A percentile compares a stretch with the other conserved stretches of the same genome.
phyloP scores from a whole-genome alignment of 2,113 vertebrate genomes.

The Sclerurus mexicanus region DNA sequence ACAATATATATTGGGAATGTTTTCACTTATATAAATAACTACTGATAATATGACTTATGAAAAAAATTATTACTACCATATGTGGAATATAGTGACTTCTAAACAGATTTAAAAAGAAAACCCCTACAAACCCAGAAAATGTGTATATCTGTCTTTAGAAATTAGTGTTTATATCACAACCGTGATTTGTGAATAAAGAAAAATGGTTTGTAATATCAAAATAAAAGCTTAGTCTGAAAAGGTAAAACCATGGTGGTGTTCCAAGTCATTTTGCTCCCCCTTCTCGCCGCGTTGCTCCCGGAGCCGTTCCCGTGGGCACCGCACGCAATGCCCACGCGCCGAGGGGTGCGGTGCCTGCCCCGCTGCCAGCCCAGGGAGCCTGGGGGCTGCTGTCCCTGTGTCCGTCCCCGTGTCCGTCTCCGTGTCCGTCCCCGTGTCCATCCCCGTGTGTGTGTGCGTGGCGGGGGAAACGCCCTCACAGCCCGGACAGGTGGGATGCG shows the following conservation, averaged over 20 bases:
- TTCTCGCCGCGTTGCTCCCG: background rate
- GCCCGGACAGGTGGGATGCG: background rate
- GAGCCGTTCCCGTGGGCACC: accelerated
- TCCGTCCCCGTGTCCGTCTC: too few species aligned
- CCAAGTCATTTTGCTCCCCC: conserved; percentile 56
- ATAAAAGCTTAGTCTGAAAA: conserved; percentile 88
- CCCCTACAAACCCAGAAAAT: conserved; percentile 81
- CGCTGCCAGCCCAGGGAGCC: accelerated
- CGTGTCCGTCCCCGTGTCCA: too few species aligned
- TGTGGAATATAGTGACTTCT: conserved; percentile 84
- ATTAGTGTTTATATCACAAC: conserved; percentile 88
- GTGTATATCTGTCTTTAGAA: conserved; percentile 88
- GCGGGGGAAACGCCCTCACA: too few species aligned
- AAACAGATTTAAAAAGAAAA: conserved; percentile 65
- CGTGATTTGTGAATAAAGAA: conserved; percentile 88
- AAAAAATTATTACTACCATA: conserved; percentile 78
- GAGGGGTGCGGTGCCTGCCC: too few species aligned
- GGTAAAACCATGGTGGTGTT: conserved; percentile 54
- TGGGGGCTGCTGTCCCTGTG: background rate
- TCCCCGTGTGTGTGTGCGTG: too few species aligned
- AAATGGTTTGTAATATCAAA: conserved; percentile 89
- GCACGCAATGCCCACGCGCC: accelerated
- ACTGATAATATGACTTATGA: conserved; percentile 82
- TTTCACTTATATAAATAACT: conserved; percentile 87
- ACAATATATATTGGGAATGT: conserved; percentile 84